These are phyloP conservation scores for Ectobius pallidus DNA, from an alignment of 2,888 invertebrate genomes.

Conservation along the genomic window DNA sequence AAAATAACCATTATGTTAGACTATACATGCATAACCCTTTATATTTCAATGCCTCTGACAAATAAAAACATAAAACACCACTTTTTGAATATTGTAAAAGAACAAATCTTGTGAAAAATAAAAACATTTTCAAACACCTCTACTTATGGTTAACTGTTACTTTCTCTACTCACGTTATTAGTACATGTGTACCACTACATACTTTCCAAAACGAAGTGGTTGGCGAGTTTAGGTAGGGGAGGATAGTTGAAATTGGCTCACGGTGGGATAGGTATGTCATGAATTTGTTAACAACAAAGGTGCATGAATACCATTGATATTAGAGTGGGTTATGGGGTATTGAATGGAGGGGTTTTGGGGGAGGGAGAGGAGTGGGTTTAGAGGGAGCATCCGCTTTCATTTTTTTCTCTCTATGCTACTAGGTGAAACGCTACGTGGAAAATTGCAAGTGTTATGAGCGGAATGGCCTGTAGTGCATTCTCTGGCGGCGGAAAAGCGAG, in stretches of 20 bases:
- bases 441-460: conserved; percentile 22
- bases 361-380: not conserved
- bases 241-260: not conserved
- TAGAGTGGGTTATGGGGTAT: conserved; percentile 19
- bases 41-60: no score
- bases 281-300: conserved; percentile 40
- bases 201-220: no score
- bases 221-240: not conserved
- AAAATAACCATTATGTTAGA: no score
- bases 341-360: not conserved
- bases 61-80: no score
- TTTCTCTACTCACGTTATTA: no score
- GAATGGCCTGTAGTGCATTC: not conserved
- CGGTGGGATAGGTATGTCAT: conserved; percentile 34
- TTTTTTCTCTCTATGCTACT: conserved; percentile 8
- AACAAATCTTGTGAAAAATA: no score
- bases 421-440: conserved; percentile 17
- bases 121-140: no score
- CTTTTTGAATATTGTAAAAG: no score
- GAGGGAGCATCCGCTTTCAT: not conserved
- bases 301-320: conserved; percentile 35
- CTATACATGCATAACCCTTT: no score
- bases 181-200: no score
- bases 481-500: not conserved
- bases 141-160: no score